Conservation (phyloP, 2,797 vertebrate species). For the Mus spretus region DNA sequence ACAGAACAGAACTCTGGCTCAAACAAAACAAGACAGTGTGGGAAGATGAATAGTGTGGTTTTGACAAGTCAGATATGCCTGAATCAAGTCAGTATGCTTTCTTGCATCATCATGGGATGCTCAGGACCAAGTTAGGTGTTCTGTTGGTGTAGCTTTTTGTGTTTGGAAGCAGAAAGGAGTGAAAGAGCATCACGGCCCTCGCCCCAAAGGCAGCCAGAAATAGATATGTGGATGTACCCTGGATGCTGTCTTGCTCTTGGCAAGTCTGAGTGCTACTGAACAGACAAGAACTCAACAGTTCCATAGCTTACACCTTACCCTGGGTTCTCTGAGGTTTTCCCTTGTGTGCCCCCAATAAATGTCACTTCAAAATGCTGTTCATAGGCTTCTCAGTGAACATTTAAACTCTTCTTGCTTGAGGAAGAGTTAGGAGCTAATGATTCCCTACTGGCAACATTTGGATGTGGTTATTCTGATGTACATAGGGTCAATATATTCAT, state of each 20-base stretch:
- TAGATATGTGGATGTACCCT: neutral
- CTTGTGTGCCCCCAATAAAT: conserved; percentile 32
- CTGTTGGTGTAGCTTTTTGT: neutral
- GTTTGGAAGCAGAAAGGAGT: neutral
- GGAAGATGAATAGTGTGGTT: neutral
- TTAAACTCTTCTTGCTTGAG: conserved; percentile 48
- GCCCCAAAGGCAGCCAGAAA: neutral
- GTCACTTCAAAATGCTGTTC: conserved; percentile 34
- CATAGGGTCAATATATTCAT: conserved; percentile 13
- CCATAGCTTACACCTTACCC: neutral
- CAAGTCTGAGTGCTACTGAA: neutral
- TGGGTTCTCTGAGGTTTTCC: neutral
- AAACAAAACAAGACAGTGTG: neutral
- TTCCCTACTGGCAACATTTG: neutral
- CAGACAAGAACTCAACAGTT: neutral
- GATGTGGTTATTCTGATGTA: neutral
- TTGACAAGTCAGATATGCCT: neutral
- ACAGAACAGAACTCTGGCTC: neutral
- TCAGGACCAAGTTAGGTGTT: neutral
- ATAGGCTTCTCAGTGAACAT: conserved; percentile 62
- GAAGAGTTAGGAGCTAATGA: conserved; percentile 58
- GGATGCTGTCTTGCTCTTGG: neutral
- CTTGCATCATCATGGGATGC: neutral
- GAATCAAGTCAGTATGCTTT: neutral
- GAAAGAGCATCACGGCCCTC: neutral